Evolutionary conservation across 2,797 vertebrate genomes (phyloP), one percentile per base, ranked within the genome.

Genomic region (Sebastes cheni): DNA sequence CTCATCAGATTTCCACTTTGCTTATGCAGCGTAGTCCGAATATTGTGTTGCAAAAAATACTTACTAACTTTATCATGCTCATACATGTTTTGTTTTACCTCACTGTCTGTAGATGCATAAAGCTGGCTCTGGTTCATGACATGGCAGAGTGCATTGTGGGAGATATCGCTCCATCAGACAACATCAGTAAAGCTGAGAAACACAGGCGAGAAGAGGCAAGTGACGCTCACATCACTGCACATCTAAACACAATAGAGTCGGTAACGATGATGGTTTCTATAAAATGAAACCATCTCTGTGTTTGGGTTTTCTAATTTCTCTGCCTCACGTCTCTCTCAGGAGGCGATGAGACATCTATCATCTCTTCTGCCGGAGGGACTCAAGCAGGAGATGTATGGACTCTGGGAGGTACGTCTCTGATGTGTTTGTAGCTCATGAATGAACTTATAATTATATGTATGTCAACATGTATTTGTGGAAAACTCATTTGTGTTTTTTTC

Each of bases 111-210:
- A 99, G 98, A 89, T 99, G 98, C 85, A 93, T 99, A 80, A 97
- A 97, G 78, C 88, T 99, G 88, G 97, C 98, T 83, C 93, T 99
- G 84, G 97, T 99, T 86, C 99, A 99, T 2, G 99, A 99, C 91
- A 97, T 99, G 97, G 98, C 99, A 81, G 99, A 99, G 86, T 98
- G 97, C 92, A 99, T 99, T 86, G 99, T 99, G 85, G 99, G 99
- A 90, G 99, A 99, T 85, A 99, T 99, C 69, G 96, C 99, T 67
- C 99, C 99, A 14, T 93, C 96, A 67, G 98, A 99, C 93, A 99
- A 99, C 72, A n/a, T 99, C 84, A 97, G 97, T 79, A 99, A 99
- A 94, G 95, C 96, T 72, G 98, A 99, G 91, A 99, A 99, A 83
- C 97, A 98, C 93, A 95, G 95, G 72, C 92, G 95, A 91, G 98